These are phyloP conservation scores for Clarias laeviceps DNA, from an alignment of 2,797 vertebrate species.

Conservation along the genomic window DNA sequence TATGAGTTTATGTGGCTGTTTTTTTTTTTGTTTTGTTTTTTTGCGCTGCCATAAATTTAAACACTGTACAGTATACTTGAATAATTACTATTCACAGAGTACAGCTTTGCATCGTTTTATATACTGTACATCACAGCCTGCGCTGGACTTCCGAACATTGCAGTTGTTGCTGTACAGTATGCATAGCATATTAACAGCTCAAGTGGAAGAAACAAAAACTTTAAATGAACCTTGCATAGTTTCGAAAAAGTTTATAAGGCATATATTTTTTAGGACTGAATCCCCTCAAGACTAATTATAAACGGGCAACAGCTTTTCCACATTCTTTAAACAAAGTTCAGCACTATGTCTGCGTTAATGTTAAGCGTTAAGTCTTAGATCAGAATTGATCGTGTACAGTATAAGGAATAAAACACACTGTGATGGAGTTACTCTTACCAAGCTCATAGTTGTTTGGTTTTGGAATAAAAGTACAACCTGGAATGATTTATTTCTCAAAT, in stretches of 20 bases:
- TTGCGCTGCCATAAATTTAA: background rate
- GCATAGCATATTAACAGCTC: background rate
- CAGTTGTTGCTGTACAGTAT: background rate
- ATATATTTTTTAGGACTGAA: background rate
- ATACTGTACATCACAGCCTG: background rate
- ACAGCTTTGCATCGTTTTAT: background rate
- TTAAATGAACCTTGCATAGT: background rate
- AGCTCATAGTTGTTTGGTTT: background rate
- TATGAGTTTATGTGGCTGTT: background rate
- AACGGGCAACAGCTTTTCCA: background rate
- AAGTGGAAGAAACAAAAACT: background rate
- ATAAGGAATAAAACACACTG: background rate
- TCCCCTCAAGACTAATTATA: background rate
- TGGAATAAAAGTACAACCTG: background rate
- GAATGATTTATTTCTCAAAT: background rate
- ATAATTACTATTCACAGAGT: background rate
- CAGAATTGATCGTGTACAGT: background rate
- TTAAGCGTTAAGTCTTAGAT: background rate
- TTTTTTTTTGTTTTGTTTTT: no score
- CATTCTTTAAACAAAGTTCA: background rate
- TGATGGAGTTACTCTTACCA: background rate
- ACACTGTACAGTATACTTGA: background rate
- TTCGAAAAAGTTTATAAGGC: background rate
- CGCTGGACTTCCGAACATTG: slow-evolving; percentile 1
- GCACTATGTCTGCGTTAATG: background rate